Evolutionary conservation across 2,888 invertebrate genomes (phyloP), one percentile per base, ranked within the genome.

Genomic region (Hemaris fuciformis): DNA sequence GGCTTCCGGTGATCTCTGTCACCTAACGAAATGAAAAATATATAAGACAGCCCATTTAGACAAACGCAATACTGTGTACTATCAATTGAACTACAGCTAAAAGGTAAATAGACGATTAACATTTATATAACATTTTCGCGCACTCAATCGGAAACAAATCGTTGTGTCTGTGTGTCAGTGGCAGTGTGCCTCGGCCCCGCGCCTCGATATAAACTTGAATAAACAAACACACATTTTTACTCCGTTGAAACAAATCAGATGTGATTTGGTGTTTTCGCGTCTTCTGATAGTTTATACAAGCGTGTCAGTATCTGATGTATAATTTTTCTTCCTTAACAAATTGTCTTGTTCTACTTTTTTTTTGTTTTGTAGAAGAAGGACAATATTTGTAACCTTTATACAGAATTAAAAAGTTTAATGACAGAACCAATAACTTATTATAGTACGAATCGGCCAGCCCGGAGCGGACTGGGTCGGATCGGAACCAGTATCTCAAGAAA

Each of bases 141-240:
- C 31, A 53, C 27, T 20, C 18, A 53, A 53, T 53, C 53, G 53
- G 53, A 53, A 53, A 53, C 27, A 18, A 31, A 18, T 53, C 31
- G 53, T 31, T 53, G 25, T 15, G 53, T 31, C 27, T 31, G 18
- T 31, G 27, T 53, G 27, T 53, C 53, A 31, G 31, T 13, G 6
- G 48, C 15, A 48, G n/a, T 3, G 53, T 10, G 8, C 3, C 53
- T 31, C 31, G 27, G n/a, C n/a, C 20, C 27, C 20, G 27, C 53
- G 53, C 53, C 53, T 53, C 27, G 27, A 53, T 10, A 31, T 31
- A 31, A 31, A 53, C 53, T 15, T 20, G 53, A 18, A 31, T 53
- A 53, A 53, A 53, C 27, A 53, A 53, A 53, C 53, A 53, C 53
- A 53, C 53, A 53, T 53, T 31, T 48, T 48, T 53, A 31, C 53